A percentile compares a stretch with the other conserved stretches of the same genome.
These are phyloP conservation scores for Crematogaster levior DNA, from an alignment of 2,888 invertebrate species.

Conservation along the genomic window DNA sequence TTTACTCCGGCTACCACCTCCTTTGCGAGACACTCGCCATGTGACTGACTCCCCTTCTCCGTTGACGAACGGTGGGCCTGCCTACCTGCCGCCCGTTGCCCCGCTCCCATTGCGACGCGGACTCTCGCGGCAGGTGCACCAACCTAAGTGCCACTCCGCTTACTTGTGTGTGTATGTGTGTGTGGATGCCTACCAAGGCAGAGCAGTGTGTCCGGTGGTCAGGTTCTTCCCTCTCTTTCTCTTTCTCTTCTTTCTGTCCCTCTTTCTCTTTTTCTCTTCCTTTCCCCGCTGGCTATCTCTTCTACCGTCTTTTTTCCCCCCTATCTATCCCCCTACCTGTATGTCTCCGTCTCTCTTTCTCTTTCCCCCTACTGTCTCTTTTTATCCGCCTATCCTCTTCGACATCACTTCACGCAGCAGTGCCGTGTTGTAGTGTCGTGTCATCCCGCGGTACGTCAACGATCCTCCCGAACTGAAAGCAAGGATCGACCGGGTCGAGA, in stretches of 20 bases:
- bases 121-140: constrained; percentile 86
- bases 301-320: constrained; percentile 29
- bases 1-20: constrained; percentile 70
- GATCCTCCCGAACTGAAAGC: constrained; percentile 69
- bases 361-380: constrained; percentile 48
- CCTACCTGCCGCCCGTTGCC: constrained; percentile 85
- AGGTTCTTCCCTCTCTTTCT: constrained; percentile 73
- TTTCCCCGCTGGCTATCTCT: constrained; percentile 37
- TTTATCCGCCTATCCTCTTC: constrained; percentile 63
- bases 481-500: constrained; percentile 65
- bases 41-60: constrained; percentile 85
- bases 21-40: constrained; percentile 80
- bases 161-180: constrained; percentile 78
- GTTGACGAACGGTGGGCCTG: constrained; percentile 84
- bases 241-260: constrained; percentile 35
- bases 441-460: constrained; percentile 74
- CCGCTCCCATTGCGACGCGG: constrained; percentile 86
- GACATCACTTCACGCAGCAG: constrained; percentile 70
- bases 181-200: constrained; percentile 73
- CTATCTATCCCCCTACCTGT: constrained; percentile 42
- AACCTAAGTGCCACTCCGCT: constrained; percentile 83
- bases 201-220: constrained; percentile 72
- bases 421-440: constrained; percentile 78
- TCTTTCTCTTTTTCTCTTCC: constrained; percentile 32
- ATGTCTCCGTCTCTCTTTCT: constrained; percentile 56